These are phyloP conservation scores for Rhysida immarginata DNA, from an alignment of 1,140 invertebrate species.

Conservation along the genomic window DNA sequence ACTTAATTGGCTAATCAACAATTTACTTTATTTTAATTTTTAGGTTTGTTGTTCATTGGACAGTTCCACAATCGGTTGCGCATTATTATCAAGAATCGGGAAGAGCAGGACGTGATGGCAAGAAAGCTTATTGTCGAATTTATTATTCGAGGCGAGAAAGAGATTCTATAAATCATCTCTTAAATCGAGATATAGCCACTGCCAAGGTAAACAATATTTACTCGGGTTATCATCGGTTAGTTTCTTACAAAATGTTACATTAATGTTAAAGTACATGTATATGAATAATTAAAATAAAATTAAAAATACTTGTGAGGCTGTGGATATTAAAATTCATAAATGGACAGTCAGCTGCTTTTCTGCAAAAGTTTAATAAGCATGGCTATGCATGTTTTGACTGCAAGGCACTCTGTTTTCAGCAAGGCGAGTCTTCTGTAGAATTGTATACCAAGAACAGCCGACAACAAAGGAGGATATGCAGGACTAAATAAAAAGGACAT, in stretches of 20 bases:
- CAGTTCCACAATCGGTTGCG: slow-evolving; percentile 60
- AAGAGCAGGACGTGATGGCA: slow-evolving; percentile 46
- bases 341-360: no score
- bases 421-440: no score
- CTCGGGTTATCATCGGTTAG: neutral
- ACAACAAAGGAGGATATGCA: no score
- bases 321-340: no score
- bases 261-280: neutral
- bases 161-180: slow-evolving; percentile 60
- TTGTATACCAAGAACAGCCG: no score
- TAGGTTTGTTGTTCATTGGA: slow-evolving; percentile 85
- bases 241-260: neutral
- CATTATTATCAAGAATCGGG: slow-evolving; percentile 47
- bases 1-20: no score
- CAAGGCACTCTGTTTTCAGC: no score
- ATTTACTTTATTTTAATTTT: no score
- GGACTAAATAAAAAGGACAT: no score
- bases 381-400: no score
- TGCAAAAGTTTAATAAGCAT: no score
- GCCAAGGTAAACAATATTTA: slow-evolving; percentile 17
- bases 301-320: neutral
- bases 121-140: slow-evolving; percentile 39
- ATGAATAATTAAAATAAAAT: neutral
- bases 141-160: slow-evolving; percentile 62
- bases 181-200: slow-evolving; percentile 47